Base-by-base conservation (phyloP, 2,797 vertebrate genomes). In the Poecilia wingei region DNA sequence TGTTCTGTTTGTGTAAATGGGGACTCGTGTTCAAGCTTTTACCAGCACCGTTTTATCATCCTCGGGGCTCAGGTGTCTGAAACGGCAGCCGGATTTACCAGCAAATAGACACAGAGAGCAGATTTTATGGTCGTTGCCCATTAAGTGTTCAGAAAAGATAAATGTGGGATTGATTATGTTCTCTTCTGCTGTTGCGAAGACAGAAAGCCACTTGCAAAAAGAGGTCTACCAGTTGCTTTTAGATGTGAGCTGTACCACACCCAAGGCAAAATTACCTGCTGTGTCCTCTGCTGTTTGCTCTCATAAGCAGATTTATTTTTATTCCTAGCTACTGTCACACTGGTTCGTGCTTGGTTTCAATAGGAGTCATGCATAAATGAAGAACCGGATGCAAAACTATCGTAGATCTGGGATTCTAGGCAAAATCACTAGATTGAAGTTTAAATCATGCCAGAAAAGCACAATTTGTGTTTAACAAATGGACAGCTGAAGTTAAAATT, bases 131-230 rank as follows among this genome's bases (percentile, higher is more conserved):
- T 64, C 9, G 20, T 41, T 81, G 76, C 74, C 86, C 81, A 83
- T 89, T 87, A 86, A 83, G 59, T 85, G 77, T 80, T 77, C 55
- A 77, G 59, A 41, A 22, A 79, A 87, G 86, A 87, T 80, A 68
- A 82, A 84, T 82, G 79, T 86, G 81, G 51, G 80, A 71, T 81
- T 80, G 76, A 82, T 89, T 36, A 79, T 80, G 69, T 80, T 88
- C 81, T 86, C 49, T 81, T 66, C 71, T 57, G 69, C 57, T 86
- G 82, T 82, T 80, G 81, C 57, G 76, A 83, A 83, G 84, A 92
- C 72, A 25, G 70, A 92, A 77, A 75, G 70, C 82, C 46, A 81
- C 83, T 81, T 39, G 80, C 86, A 85, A 76, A 72, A 78, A 51
- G 71, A 75, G 79, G 74, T 82, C 79, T 57, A 78, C 78, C 59